Evolutionary conservation across 92 coral and sea anemone genomes (phyloP).

Genomic region (Galaxea fascicularis): DNA sequence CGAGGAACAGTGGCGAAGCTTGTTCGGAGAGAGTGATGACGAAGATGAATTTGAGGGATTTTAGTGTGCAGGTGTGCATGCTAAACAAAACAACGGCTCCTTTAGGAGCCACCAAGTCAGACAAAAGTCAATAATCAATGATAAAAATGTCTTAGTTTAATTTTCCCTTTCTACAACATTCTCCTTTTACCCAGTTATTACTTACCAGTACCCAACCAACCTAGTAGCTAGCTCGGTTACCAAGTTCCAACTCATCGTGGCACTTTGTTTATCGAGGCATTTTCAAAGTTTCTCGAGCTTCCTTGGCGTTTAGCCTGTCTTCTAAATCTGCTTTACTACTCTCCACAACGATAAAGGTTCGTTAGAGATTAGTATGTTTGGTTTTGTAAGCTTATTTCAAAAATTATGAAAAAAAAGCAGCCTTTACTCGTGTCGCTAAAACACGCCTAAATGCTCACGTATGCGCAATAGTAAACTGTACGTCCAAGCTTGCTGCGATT

Average conservation of each 20-base stretch:
- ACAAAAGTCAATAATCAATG: slow-evolving; percentile 9
- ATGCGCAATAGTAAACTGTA: background rate
- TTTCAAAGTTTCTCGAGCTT: slow-evolving; percentile 13
- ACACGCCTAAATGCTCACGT: background rate
- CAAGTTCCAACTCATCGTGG: background rate
- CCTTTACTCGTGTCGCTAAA: background rate
- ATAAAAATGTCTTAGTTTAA: slow-evolving; percentile 5
- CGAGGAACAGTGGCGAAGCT: slow-evolving; percentile 28
- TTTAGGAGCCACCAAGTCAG: slow-evolving; percentile 11
- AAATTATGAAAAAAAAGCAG: background rate
- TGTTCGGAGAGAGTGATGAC: slow-evolving; percentile 43
- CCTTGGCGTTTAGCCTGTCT: slow-evolving; percentile 11
- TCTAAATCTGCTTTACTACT: background rate
- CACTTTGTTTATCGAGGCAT: background rate
- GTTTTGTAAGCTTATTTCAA: background rate
- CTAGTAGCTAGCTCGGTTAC: background rate
- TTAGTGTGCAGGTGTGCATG: background rate
- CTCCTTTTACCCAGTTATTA: background rate
- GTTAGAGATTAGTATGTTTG: too few species aligned
- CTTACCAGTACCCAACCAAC: background rate
- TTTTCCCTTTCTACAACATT: background rate
- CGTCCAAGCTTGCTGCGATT: slow-evolving; percentile 10
- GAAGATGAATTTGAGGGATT: slow-evolving; percentile 11
- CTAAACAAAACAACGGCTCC: slow-evolving; percentile 7
- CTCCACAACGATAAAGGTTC: too few species aligned